Conservation (phyloP, 1,140 invertebrate species). For the Radopholus similis region DNA sequence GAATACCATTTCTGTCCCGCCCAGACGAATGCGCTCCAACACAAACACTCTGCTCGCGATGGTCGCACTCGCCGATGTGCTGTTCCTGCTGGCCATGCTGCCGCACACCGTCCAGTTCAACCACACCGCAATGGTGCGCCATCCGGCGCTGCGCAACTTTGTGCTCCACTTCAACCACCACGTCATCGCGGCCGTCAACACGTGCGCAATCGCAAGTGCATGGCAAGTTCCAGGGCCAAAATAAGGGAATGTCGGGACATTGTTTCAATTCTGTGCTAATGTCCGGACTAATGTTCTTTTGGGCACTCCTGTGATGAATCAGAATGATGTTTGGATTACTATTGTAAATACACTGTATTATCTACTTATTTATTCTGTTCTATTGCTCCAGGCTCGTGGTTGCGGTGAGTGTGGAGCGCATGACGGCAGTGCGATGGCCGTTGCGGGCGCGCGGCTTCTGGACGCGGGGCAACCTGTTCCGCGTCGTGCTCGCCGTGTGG, state of each 20-base stretch:
- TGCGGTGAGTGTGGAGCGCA: slow-evolving; percentile 42
- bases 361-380: too few relatives aligned
- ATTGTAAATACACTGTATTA: too few relatives aligned
- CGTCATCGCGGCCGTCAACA: slow-evolving; percentile 39
- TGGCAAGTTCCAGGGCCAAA: slow-evolving; percentile 25
- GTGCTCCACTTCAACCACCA: slow-evolving; percentile 33
- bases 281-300: too few relatives aligned
- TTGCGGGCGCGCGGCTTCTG: slow-evolving; percentile 37
- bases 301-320: too few relatives aligned
- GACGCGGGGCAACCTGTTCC: slow-evolving; percentile 32
- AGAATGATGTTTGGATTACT: too few relatives aligned
- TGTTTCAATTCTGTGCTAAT: too few relatives aligned
- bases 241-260: too few relatives aligned
- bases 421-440: slow-evolving; percentile 39
- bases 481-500: slow-evolving; percentile 34
- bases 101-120: slow-evolving; percentile 41
- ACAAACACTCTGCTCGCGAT: slow-evolving; percentile 41
- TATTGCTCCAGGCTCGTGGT: slow-evolving; percentile 52
- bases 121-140: slow-evolving; percentile 20
- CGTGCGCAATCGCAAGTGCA: slow-evolving; percentile 39
- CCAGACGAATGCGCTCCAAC: slow-evolving; percentile 43
- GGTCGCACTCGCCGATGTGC: slow-evolving; percentile 43
- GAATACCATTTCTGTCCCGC: slow-evolving; percentile 8
- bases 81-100: slow-evolving; percentile 44
- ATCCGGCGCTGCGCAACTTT: slow-evolving; percentile 16